Base-by-base conservation (phyloP, 2,888 invertebrate species). In the Trissolcus japonicus region DNA sequence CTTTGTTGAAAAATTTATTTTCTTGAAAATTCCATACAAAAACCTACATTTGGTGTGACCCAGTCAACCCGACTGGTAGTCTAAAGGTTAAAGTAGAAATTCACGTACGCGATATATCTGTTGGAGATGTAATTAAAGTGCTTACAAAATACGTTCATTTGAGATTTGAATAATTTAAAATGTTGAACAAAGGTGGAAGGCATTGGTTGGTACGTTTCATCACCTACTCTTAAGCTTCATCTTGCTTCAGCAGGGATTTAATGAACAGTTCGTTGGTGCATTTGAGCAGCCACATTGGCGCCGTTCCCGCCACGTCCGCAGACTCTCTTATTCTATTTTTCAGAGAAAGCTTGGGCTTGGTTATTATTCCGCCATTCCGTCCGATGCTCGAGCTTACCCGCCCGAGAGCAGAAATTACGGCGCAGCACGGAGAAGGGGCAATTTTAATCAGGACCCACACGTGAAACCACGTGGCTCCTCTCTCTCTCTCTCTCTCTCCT, bases 201-300 rank as follows among this genome's bases (percentile, higher is more conserved):
- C 63, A 72, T 74, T 63, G 66, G 74, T 71, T 71, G 57, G 66
- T 60, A 66, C 71, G 57, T 76, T 76, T 62, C 72, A 76, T 72
- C 67, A 71, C 55, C 59, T 69, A 69, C 54, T 59, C 56, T 29
- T 48, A 53, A 35, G 55, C 74, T 67, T 69, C 71, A 71, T 78
- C 72, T 63, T 65, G 71, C 66, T 71, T 61, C 48, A 67, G 68
- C 63, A 51, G 48, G 62, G 71, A 75, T 78, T 75, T 78, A 78
- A 75, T 75, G 78, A 78, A 78, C 67, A 72, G 67, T 71, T 78
- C 69, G 72, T 65, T 78, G 67, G 75, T 75, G 67, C 72, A 78
- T 78, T 78, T 72, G 75, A 75, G 59, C 75, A 78, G 78, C 78
- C 78, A 71, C 78, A 68, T 75, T 78, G 78, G 78, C 78, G 78